Base-by-base conservation (phyloP, 1,140 invertebrate species). In the Ceratina australensis region DNA sequence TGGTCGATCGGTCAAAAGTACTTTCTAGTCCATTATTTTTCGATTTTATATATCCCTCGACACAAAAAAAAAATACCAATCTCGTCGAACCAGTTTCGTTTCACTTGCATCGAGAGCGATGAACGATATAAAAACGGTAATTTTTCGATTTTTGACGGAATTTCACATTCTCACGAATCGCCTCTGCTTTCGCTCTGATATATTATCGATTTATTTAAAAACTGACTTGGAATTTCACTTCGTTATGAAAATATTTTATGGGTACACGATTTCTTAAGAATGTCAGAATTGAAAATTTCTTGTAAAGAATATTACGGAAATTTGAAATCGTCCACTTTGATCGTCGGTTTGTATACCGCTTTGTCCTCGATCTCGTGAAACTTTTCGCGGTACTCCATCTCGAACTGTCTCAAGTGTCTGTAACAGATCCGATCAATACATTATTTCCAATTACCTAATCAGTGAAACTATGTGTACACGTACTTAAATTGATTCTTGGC, bases 1-100 rank as follows among this genome's bases (percentile, higher is more conserved):
- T 90, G 86, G 87, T 90, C 89, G 87, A 90, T 90, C 82, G 71
- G 56, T 87, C 80, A 72, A 75, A 86, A 83, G 85, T 83, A 57
- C 61, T 78, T 79, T 79, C 80, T 74, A 82, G 57, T 86, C 71
- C 60, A 78, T 83, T 85, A 83, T 83, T 83, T 83, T 79, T 68
- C 82, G 77, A 83, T 79, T 83, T 82, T 83, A 65, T 61, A 67
- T 66, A 57, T 59, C 60, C 12, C 16, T 20, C 5, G 54, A 10
- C 54, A 52, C 33, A 42, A 49, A 74, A 82, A 82, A 54, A 63
- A n/a, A n/a, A n/a, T n/a, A 20, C 16, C 28, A 63, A 15, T 8
- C 1, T n/a, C 20, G 20, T 13, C 42, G 10, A 24, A 16, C 47
- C 33, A 12, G 4, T 5, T 13, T 42, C 49, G 24, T 15, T n/a